Percentiles rank a stretch among this genome's conserved stretches.
phyloP scores from a whole-genome alignment of 2,888 invertebrate genomes.

The Melieria picta region DNA sequence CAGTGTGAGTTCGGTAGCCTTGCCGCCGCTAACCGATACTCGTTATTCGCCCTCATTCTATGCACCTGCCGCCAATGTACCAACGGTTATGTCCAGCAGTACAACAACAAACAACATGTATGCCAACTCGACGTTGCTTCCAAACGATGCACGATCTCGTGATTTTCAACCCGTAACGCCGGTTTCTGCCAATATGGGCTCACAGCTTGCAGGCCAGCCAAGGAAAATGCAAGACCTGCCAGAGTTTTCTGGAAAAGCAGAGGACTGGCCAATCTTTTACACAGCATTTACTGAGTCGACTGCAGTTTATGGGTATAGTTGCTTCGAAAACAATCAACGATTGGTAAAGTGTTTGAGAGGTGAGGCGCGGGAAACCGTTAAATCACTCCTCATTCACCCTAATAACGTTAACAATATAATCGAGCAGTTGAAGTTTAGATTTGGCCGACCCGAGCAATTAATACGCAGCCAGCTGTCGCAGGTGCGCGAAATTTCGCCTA shows the following conservation, averaged over 20 bases:
- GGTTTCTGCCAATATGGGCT: conserved; percentile 1
- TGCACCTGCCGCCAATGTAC: too few relatives aligned
- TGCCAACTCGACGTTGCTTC: neutral
- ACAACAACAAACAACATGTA: conserved; percentile 10
- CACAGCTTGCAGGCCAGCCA: conserved; percentile 14
- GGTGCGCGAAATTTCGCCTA: conserved; percentile 27
- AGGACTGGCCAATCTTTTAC: conserved; percentile 31
- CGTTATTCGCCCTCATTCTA: too few relatives aligned
- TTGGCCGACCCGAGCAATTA: conserved; percentile 25
- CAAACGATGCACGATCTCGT: too few relatives aligned
- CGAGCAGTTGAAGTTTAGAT: conserved; percentile 23
- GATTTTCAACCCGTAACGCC: neutral
- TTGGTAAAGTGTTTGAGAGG: conserved; percentile 18
- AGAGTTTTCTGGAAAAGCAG: conserved; percentile 21
- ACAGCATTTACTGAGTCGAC: conserved; percentile 18
- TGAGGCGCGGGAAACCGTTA: conserved; percentile 15
- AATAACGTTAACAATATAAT: conserved; percentile 13
- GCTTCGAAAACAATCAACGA: conserved; percentile 26
- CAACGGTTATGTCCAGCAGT: too few relatives aligned
- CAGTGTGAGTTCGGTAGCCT: too few relatives aligned
- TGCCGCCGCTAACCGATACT: too few relatives aligned
- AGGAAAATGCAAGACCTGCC: conserved; percentile 29
- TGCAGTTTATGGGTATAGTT: conserved; percentile 15
- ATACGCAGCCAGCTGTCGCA: conserved; percentile 36
- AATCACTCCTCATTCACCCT: conserved; percentile 27